phyloP scores from a whole-genome alignment of 1,140 invertebrate species.

The Sarcophaga bullata region DNA sequence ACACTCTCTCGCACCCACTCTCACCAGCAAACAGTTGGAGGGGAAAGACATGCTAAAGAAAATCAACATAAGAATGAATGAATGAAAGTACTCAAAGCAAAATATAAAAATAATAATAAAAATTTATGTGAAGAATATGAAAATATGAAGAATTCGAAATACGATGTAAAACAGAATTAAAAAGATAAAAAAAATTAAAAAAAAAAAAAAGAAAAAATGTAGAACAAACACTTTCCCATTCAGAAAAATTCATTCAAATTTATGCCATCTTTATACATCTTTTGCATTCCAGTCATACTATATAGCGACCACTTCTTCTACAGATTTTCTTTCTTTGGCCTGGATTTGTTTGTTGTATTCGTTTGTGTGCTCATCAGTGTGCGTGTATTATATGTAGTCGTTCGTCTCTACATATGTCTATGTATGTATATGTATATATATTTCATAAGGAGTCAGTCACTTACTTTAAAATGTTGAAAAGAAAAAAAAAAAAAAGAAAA shows the following conservation, averaged over 20 bases:
- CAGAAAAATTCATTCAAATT: background rate
- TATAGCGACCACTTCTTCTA: too few species aligned
- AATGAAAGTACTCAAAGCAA: background rate
- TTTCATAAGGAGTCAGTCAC: too few species aligned
- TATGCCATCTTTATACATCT: background rate
- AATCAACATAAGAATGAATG: slow-evolving; percentile 5
- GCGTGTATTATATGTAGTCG: too few species aligned
- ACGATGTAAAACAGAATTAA: too few species aligned
- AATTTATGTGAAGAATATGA: background rate
- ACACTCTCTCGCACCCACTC: background rate
- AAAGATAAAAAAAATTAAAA: background rate
- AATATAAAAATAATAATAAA: background rate
- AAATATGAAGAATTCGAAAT: background rate
- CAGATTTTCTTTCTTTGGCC: too few species aligned
- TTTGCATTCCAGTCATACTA: too few species aligned
- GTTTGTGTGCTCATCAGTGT: too few species aligned
- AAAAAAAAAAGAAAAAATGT: background rate
- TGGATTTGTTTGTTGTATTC: too few species aligned
- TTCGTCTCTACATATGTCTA: too few species aligned
- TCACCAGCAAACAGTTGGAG: background rate
- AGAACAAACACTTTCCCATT: slow-evolving; percentile 9
- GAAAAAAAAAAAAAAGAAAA: too few species aligned
- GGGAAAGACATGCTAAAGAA: background rate
- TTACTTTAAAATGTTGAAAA: too few species aligned
- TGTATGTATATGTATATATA: too few species aligned